These are phyloP conservation scores for Buathra laborator DNA, from an alignment of 2,888 invertebrate genomes.

Conservation along the genomic window DNA sequence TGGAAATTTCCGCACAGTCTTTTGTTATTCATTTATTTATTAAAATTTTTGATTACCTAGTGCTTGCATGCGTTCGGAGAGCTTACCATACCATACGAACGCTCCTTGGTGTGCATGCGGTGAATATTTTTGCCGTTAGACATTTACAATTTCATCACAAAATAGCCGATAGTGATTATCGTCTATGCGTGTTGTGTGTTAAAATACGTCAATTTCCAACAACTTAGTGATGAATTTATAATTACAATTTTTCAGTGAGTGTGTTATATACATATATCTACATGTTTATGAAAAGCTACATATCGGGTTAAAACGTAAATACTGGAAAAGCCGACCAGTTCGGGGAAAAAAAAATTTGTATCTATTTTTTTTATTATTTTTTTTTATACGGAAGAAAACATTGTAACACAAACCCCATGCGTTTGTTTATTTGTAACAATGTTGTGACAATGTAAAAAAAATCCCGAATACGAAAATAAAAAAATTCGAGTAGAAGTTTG, in stretches of 20 bases:
- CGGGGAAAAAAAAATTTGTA: too few species aligned
- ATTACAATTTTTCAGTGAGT: not conserved
- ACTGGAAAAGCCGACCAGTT: too few species aligned
- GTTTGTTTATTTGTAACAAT: too few species aligned
- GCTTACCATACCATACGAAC: conserved; percentile 84
- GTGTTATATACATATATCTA: not conserved
- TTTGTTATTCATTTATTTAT: conserved; percentile 51
- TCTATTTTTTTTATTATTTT: too few species aligned
- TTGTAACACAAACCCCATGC: too few species aligned
- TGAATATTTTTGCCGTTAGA: conserved; percentile 79
- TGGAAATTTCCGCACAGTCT: conserved; percentile 53
- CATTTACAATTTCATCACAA: conserved; percentile 71
- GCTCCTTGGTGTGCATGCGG: conserved; percentile 84
- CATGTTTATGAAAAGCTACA: too few species aligned
- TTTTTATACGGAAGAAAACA: too few species aligned
- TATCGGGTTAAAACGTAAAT: too few species aligned
- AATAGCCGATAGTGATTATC: conserved; percentile 66
- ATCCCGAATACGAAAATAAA: too few species aligned
- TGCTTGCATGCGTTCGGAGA: conserved; percentile 85
- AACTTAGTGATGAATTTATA: not conserved
- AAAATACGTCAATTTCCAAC: not conserved
- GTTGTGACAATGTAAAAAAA: too few species aligned
- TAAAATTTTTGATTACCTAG: conserved; percentile 84
- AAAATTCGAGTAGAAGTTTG: too few species aligned
- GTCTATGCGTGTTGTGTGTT: conserved; percentile 16